Conservation (phyloP, 1,140 invertebrate species). For the Caenorhabditis brenneri region DNA sequence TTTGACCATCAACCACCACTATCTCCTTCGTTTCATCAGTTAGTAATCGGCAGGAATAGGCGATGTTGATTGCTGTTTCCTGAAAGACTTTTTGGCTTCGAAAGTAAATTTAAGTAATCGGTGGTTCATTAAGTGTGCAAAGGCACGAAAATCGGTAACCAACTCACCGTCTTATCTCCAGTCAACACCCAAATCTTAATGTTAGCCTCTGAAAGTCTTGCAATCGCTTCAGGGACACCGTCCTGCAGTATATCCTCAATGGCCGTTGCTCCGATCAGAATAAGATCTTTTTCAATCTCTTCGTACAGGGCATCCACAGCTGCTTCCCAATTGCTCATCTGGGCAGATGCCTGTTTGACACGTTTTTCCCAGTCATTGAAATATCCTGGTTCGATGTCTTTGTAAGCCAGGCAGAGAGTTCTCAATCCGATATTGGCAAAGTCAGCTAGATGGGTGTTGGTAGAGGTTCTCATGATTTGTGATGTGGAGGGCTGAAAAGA, state of each 20-base stretch:
- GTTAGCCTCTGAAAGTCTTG: constrained; percentile 87
- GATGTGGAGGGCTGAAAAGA: constrained; percentile 57
- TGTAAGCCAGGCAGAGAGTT: constrained; percentile 86
- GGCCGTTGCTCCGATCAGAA: constrained; percentile 87
- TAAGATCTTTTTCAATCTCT: constrained; percentile 91
- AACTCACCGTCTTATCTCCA: constrained; percentile 82
- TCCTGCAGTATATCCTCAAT: constrained; percentile 99
- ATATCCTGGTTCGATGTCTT: constrained; percentile 84
- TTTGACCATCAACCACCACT: constrained; percentile 70
- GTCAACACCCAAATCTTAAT: constrained; percentile 99
- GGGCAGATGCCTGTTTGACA: constrained; percentile 57
- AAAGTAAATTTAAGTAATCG: too few species aligned
- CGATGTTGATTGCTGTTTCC: constrained; percentile 99
- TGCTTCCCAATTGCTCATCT: constrained; percentile 79
- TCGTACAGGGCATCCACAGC: constrained; percentile 92
- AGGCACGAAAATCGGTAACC: background rate
- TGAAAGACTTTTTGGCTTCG: too few species aligned
- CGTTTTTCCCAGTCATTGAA: constrained; percentile 85
- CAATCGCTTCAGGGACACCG: constrained; percentile 93
- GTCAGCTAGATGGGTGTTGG: constrained; percentile 77
- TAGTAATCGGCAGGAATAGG: constrained; percentile 94
- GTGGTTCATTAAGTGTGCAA: too few species aligned
- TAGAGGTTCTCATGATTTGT: constrained; percentile 61
- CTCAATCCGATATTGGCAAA: constrained; percentile 94
- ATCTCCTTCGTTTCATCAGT: constrained; percentile 92